Base-by-base conservation (phyloP, 2,888 invertebrate genomes). In the Xiphydria camelus region DNA sequence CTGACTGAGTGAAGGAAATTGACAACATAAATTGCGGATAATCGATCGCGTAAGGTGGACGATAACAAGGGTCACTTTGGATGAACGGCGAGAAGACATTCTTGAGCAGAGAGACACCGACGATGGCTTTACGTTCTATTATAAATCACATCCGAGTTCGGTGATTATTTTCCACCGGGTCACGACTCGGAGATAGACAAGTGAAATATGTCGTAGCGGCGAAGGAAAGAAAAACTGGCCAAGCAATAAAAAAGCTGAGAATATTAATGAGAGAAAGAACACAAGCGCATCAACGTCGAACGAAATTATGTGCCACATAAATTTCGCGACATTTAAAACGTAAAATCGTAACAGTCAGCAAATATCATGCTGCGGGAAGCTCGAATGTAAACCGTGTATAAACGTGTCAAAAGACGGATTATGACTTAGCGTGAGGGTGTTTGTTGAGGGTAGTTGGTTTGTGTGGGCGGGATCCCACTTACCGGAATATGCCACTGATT, bases 401-500 rank as follows among this genome's bases (percentile, higher is more conserved):
- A 36, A 41, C 42, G 45, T 29, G 44, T 22, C 20, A 32, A 29
- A 36, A 31, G n/a, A 33, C 31, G 57, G 59, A 55, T 54, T 64
- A 59, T 57, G 60, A 69, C 65, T 68, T 68, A 68, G 69, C 69
- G 49, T 68, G 61, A 67, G 59, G 57, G 61, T 67, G 64, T 67
- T 64, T 66, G 68, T 57, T 61, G 65, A 64, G 56, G 59, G 53
- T 66, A 58, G 64, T 64, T 66, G 64, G 59, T 60, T 64, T 66
- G 64, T 63, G 75, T 74, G 74, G 73, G 75, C 68, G 64, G 80
- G 75, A 77, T 80, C 82, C 82, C 80, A 87, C 91, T 91, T 91
- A 91, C 91, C 91, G 81, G 91, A 91, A 84, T 91, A 91, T 80
- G 91, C 91, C 88, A 91, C 91, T 82, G 90, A 91, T 87, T 91